Evolutionary conservation across 2,113 vertebrate species (phyloP), one percentile per base, ranked within the genome.

Genomic region (Brachyhypopomus occidentalis): DNA sequence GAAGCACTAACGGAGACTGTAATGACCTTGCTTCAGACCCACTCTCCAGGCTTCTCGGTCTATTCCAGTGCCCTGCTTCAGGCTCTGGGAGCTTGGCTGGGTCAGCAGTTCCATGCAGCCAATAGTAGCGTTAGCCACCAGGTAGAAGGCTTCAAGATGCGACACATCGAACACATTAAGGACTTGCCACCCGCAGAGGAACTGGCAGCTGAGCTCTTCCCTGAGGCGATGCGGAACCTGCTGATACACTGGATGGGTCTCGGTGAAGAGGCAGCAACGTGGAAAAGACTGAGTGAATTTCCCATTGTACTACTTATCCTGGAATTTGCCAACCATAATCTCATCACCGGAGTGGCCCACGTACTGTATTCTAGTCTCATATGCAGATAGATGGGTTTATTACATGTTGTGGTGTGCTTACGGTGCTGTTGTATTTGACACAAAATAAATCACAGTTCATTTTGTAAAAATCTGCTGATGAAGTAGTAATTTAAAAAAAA

Each of bases 261-360:
- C n/a, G 91, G 88, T 66, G 92, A 93, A 17, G 92, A 92, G 55
- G 86, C 89, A 20, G 87, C 85, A 0, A 6, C 84, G 36, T 92
- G 91, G 75, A 94, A 94, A 89, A 92, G 93, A 60, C 94, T 84
- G 69, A 94, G 92, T 7, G 94, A 95, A 86, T 95, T 91, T 55
- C 94, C 94, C 1, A 95, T 95, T 72, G 85, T 95, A 72, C 92
- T 95, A 2, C 92, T 95, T 1, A 95, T 95, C 55, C 89, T 95
- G 0, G 94, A 95, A 81, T 95, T 95, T 84, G 94, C 92, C 20
- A 95, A 95, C 84, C 94, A 93, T 76, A 95, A 95, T 85, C 93
- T 95, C 41, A 94, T 95, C 75, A 95, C 94, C 3, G 94, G 94
- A 1, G 94, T 94, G 63, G 94, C 94, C 17, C 94, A 95, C 73